These are phyloP conservation scores for Enteromius treurensis DNA, from an alignment of 2,797 vertebrate genomes.

Conservation along the genomic window DNA sequence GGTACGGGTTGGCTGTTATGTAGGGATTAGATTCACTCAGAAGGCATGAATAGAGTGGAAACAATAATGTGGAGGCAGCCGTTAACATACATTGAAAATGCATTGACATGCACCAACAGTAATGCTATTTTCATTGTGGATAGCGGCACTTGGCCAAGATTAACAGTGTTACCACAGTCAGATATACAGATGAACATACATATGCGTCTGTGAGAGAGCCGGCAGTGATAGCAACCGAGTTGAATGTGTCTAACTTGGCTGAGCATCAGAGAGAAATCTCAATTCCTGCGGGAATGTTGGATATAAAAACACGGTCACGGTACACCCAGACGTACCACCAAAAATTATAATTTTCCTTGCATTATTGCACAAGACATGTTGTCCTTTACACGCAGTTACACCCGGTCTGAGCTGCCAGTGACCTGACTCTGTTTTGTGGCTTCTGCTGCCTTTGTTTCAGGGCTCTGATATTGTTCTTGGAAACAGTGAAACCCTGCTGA, in stretches of 20 bases:
- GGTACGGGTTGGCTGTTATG: neutral
- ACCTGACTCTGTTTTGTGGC: conserved; percentile 50
- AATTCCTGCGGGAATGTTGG: conserved; percentile 2
- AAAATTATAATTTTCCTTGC: neutral
- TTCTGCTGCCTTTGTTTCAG: conserved; percentile 58
- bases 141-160: neutral
- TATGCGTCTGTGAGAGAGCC: neutral
- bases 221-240: neutral
- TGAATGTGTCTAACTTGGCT: neutral
- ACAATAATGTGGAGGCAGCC: neutral
- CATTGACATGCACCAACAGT: neutral
- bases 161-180: conserved; percentile 23
- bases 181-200: conserved; percentile 29
- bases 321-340: neutral
- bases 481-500: conserved; percentile 63
- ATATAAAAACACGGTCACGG: neutral
- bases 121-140: neutral
- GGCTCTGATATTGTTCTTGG: conserved; percentile 71
- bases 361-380: neutral
- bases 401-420: conserved; percentile 23
- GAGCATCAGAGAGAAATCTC: conserved; percentile 9
- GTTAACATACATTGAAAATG: neutral
- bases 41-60: conserved; percentile 5
- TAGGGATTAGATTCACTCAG: conserved; percentile 12
- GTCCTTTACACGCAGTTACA: conserved; percentile 17